Base-by-base conservation (phyloP, 2,888 invertebrate genomes). In the Clanis bilineata region DNA sequence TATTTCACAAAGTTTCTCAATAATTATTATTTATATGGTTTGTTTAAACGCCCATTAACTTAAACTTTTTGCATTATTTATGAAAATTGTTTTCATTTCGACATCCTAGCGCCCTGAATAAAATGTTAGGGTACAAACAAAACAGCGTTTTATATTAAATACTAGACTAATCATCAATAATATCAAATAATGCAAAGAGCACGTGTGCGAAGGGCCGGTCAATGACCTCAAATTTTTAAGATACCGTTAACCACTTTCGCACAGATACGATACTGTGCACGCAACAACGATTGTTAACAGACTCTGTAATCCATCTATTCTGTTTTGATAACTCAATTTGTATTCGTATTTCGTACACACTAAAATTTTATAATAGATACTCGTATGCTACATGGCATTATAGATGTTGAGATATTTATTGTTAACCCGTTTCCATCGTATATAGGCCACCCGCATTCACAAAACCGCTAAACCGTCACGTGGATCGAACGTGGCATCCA, bases 241-340 rank as follows among this genome's bases (percentile, higher is more conserved):
- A 72, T 80, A 82, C 85, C 79, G 84, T 83, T 88, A 87, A 85
- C 85, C 82, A 85, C 83, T 86, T 88, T 87, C 77, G 80, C 83
- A 77, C 72, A 74, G 77, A 74, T 75, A 72, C 67, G 74, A 70
- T 65, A 71, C 72, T 66, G 61, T 68, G 69, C 76, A 79, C 77
- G 77, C 76, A 71, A 76, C 72, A 51, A 51, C 51, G 18, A 6
- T 32, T 32, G 18, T 51, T 51, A 51, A 51, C 32, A 28, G 9
- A 18, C 18, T 51, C 32, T 18, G 68, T 64, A 64, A 71, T 59
- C 60, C 61, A 67, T 67, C 65, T 68, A 69, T 56, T 56, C 23
- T 56, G 55, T 39, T 38, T 56, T 23, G 12, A 22, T 39, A 23
- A 22, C 23, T 38, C 23, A 56, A 56, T 38, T 56, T 56, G 15